Percentiles rank a stretch among this genome's conserved stretches.
These are phyloP conservation scores for Spicauda simplicius DNA, from an alignment of 2,888 invertebrate species.

Conservation along the genomic window DNA sequence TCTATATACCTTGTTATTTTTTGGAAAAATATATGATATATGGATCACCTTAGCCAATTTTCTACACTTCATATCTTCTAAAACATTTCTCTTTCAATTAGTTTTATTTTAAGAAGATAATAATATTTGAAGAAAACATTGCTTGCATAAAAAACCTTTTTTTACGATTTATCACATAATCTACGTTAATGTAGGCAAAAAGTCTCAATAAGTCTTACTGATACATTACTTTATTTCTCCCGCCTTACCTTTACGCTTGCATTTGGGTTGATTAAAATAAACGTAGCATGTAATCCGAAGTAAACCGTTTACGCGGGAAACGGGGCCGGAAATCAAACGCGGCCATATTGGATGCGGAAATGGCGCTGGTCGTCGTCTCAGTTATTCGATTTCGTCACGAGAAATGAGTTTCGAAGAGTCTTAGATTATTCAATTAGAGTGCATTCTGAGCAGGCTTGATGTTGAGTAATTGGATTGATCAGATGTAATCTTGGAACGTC, in stretches of 20 bases:
- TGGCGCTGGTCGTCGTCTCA: constrained; percentile 51
- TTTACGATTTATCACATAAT: too few relatives aligned
- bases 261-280: constrained; percentile 68
- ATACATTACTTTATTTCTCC: constrained; percentile 15
- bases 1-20: too few relatives aligned
- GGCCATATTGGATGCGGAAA: constrained; percentile 82
- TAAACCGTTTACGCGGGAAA: constrained; percentile 72
- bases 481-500: constrained; percentile 12
- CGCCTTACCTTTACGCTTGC: constrained; percentile 17
- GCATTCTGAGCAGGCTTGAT: constrained; percentile 28
- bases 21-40: too few relatives aligned
- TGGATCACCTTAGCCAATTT: too few relatives aligned
- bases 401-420: constrained; percentile 41
- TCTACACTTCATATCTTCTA: too few relatives aligned
- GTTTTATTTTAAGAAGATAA: too few relatives aligned
- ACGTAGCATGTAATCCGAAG: constrained; percentile 69
- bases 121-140: too few relatives aligned
- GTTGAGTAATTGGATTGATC: constrained; percentile 19
- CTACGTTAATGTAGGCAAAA: not conserved
- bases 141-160: too few relatives aligned
- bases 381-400: constrained; percentile 50
- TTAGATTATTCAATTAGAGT: constrained; percentile 42
- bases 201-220: not conserved
- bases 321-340: constrained; percentile 78
- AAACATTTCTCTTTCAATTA: too few relatives aligned